phyloP scores from a whole-genome alignment of 2,113 vertebrate species.

The Salminus brasiliensis region DNA sequence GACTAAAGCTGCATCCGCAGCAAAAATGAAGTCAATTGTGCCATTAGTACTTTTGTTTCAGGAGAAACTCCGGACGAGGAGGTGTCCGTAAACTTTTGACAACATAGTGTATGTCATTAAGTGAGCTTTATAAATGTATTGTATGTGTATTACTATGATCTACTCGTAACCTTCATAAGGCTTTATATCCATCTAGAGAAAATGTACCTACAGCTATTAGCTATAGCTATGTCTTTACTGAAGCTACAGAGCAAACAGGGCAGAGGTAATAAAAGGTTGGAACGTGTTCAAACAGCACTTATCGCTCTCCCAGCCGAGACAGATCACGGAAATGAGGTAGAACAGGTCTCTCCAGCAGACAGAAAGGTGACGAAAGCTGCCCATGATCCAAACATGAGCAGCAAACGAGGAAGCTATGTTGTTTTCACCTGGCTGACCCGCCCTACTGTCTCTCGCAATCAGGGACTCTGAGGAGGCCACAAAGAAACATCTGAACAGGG shows the following conservation, averaged over 20 bases:
- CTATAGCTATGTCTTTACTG: neutral
- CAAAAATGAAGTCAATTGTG: too few relatives aligned
- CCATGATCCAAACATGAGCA: neutral
- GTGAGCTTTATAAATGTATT: too few relatives aligned
- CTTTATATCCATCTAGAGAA: too few relatives aligned
- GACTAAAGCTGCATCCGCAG: too few relatives aligned
- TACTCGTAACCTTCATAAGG: too few relatives aligned
- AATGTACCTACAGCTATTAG: too few relatives aligned
- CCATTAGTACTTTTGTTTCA: too few relatives aligned
- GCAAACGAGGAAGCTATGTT: neutral
- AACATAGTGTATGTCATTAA: too few relatives aligned
- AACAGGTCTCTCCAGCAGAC: neutral
- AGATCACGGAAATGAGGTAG: neutral
- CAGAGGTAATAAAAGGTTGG: neutral
- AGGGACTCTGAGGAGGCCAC: neutral
- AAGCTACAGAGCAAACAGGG: neutral
- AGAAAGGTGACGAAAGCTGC: neutral
- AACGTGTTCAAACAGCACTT: neutral
- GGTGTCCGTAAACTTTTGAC: too few relatives aligned
- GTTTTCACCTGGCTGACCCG: neutral
- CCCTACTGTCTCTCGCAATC: neutral
- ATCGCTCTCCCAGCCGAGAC: neutral
- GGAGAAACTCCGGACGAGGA: too few relatives aligned
- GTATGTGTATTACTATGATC: too few relatives aligned
- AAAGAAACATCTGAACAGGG: neutral